phyloP scores from a whole-genome alignment of 2,888 invertebrate genomes.

The Caenorhabditis wallacei region DNA sequence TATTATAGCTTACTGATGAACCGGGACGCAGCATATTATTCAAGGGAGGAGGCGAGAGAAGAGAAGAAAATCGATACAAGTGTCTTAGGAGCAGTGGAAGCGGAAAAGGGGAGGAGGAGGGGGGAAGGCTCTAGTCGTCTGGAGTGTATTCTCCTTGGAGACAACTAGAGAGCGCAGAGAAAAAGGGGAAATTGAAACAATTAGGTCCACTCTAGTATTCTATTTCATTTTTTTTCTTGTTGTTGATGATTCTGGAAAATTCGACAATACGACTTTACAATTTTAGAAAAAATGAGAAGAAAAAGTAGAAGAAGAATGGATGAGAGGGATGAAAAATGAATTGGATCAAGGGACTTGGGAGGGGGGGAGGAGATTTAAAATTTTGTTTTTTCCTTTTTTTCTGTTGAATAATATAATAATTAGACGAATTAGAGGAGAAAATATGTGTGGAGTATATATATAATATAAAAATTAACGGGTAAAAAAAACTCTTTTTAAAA shows the following conservation, averaged over 20 bases:
- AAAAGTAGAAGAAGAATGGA: neutral
- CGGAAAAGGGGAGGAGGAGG: neutral
- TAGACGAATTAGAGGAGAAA: slow-evolving; percentile 11
- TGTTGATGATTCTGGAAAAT: slow-evolving; percentile 12
- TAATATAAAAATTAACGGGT: no score
- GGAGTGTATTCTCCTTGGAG: slow-evolving; percentile 50
- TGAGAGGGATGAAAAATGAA: neutral
- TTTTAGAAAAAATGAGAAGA: slow-evolving; percentile 28
- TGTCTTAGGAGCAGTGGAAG: neutral
- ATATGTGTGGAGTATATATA: slow-evolving; percentile 5
- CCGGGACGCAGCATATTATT: slow-evolving; percentile 58
- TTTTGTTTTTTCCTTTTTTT: no score
- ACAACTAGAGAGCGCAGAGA: slow-evolving; percentile 12
- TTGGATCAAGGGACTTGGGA: neutral
- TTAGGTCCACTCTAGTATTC: slow-evolving; percentile 44
- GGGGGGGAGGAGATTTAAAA: neutral
- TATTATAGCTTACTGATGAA: slow-evolving; percentile 62
- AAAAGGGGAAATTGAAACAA: neutral
- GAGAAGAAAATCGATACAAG: slow-evolving; percentile 40
- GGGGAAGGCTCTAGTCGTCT: slow-evolving; percentile 30
- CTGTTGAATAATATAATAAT: neutral
- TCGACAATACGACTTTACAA: slow-evolving; percentile 48
- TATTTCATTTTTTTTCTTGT: slow-evolving; percentile 47
- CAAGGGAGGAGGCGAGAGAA: neutral
- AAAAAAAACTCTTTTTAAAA: neutral